phyloP scores from a whole-genome alignment of 2,113 vertebrate species.

The Periophthalmus modestus region DNA sequence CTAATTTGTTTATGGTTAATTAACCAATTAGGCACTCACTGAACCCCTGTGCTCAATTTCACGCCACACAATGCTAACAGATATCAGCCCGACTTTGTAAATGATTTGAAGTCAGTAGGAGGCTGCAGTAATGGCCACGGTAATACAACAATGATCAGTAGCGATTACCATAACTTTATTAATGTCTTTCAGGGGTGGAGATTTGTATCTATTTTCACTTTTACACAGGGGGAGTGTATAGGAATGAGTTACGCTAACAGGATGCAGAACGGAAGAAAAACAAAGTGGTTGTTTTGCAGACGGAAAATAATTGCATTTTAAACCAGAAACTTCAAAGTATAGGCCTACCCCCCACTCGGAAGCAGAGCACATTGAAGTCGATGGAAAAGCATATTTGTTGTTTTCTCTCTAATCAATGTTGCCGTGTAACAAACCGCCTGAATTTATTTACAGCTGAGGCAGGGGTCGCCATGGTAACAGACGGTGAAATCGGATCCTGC shows the following conservation, averaged over 20 bases:
- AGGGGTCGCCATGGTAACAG: slow-evolving; percentile 71
- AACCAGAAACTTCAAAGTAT: slow-evolving; percentile 8
- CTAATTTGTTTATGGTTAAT: slow-evolving; percentile 60
- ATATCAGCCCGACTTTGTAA: slow-evolving; percentile 19
- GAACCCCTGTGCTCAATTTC: slow-evolving; percentile 29
- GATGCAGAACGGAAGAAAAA: slow-evolving; percentile 2
- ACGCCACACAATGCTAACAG: slow-evolving; percentile 6
- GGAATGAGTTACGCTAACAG: slow-evolving; percentile 42
- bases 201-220: slow-evolving; percentile 54
- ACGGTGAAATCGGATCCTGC: slow-evolving; percentile 62
- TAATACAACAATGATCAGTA: slow-evolving; percentile 45
- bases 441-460: slow-evolving; percentile 73
- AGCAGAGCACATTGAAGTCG: slow-evolving; percentile 12
- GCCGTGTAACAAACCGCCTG: slow-evolving; percentile 38
- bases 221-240: slow-evolving; percentile 32
- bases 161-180: slow-evolving; percentile 66
- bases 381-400: slow-evolving; percentile 12
- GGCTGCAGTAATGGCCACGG: slow-evolving; percentile 21
- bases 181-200: slow-evolving; percentile 43
- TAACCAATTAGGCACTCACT: slow-evolving; percentile 46
- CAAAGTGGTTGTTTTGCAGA: not conserved
- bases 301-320: slow-evolving; percentile 17
- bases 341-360: not conserved
- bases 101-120: slow-evolving; percentile 19
- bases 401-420: slow-evolving; percentile 52